These are phyloP conservation scores for Clepsis dumicolana DNA, from an alignment of 2,888 invertebrate species.

Conservation along the genomic window DNA sequence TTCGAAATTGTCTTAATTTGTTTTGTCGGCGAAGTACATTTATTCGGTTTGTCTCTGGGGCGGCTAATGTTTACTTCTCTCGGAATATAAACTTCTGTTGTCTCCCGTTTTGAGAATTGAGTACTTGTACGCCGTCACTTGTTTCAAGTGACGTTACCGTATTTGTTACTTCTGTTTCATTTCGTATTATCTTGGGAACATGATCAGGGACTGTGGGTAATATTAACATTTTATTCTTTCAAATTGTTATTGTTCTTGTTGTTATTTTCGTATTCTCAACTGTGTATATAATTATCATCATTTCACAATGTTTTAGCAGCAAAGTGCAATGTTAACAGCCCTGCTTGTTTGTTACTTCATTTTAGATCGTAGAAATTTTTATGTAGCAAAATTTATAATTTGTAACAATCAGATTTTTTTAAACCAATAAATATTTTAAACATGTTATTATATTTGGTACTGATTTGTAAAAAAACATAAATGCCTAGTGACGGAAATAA, in stretches of 20 bases:
- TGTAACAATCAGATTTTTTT: too few relatives aligned
- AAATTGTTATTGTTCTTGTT: neutral
- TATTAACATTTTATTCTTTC: neutral
- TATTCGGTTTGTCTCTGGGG: slow-evolving; percentile 61
- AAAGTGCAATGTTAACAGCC: too few relatives aligned
- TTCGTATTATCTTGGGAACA: slow-evolving; percentile 7
- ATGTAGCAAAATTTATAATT: too few relatives aligned
- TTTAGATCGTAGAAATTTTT: too few relatives aligned
- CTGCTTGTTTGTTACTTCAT: too few relatives aligned
- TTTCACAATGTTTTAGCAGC: too few relatives aligned
- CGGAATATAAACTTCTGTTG: slow-evolving; percentile 56
- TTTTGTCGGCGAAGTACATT: slow-evolving; percentile 72
- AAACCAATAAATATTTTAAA: too few relatives aligned
- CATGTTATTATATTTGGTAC: too few relatives aligned
- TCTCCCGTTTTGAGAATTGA: slow-evolving; percentile 52
- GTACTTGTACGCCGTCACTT: slow-evolving; percentile 24
- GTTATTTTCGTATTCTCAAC: neutral
- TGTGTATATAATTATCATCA: neutral
- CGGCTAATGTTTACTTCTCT: slow-evolving; percentile 58
- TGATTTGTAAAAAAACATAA: too few relatives aligned
- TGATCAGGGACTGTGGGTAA: neutral
- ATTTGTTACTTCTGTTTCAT: slow-evolving; percentile 19
- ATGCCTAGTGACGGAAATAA: too few relatives aligned
- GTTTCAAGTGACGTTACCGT: slow-evolving; percentile 28
- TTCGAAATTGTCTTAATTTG: slow-evolving; percentile 82